Percentiles rank a stretch among this genome's conserved stretches.
Conservation (phyloP, 1,140 invertebrate genomes). For the Calosoma granatense region DNA sequence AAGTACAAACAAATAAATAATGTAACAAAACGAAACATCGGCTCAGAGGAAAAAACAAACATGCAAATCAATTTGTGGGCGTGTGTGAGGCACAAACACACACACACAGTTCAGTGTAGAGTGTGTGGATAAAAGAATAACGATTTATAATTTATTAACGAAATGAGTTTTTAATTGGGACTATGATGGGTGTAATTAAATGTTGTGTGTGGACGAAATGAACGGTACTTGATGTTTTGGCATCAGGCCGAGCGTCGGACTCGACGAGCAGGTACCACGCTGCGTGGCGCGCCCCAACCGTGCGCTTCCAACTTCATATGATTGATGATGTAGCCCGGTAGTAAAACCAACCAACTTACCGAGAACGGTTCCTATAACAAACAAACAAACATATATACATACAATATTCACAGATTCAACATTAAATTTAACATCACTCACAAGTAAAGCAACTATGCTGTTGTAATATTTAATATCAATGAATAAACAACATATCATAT, state of each 20-base stretch:
- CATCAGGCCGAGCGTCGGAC: not conserved
- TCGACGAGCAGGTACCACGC: not conserved
- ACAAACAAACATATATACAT: constrained; percentile 18
- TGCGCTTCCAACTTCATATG: constrained; percentile 13
- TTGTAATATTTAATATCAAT: too few species aligned
- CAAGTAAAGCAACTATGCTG: too few species aligned
- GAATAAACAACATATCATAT: too few species aligned
- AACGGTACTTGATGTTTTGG: constrained; percentile 6
- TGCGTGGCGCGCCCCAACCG: not conserved
- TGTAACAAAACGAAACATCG: too few species aligned
- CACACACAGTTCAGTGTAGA: too few species aligned
- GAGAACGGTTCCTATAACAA: constrained; percentile 34
- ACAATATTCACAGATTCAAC: too few species aligned
- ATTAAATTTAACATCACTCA: too few species aligned
- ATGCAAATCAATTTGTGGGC: not conserved
- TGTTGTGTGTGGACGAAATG: not conserved
- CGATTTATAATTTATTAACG: constrained; percentile 19
- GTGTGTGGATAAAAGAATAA: constrained; percentile 10
- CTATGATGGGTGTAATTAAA: constrained; percentile 16
- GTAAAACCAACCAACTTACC: constrained; percentile 24
- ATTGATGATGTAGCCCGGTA: constrained; percentile 20
- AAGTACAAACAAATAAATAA: too few species aligned
- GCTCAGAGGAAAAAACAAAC: too few species aligned
- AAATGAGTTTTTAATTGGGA: constrained; percentile 19
- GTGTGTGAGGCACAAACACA: not conserved